phyloP scores from a whole-genome alignment of 2,113 vertebrate species.

The Apteryx mantelli region DNA sequence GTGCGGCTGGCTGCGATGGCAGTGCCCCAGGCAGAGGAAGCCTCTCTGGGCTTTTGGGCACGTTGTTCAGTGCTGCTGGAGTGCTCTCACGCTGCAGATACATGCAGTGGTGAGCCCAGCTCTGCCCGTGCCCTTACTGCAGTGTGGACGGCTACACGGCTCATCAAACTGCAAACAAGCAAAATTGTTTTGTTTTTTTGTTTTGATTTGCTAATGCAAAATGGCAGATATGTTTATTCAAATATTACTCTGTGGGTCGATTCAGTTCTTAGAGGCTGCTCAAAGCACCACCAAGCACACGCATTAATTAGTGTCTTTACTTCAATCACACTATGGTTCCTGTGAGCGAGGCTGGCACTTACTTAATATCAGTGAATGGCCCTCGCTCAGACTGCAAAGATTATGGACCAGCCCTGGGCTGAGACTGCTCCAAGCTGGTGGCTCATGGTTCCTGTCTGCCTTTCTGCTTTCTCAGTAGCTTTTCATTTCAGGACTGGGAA shows the following conservation, averaged over 20 bases:
- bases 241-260: neutral
- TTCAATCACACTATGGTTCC: neutral
- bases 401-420: neutral
- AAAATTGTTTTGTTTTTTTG: accelerated
- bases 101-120: neutral
- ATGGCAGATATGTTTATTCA: neutral
- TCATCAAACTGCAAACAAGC: neutral
- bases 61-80: accelerated
- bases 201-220: neutral
- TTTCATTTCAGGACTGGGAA: neutral
- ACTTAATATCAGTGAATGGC: neutral
- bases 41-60: neutral
- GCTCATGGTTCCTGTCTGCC: neutral
- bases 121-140: neutral
- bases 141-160: too few relatives aligned
- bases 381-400: neutral
- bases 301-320: neutral
- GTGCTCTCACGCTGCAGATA: accelerated
- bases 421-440: accelerated
- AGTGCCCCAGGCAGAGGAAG: neutral
- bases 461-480: neutral
- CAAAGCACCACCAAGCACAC: neutral
- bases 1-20: neutral
- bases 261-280: neutral
- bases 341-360: neutral